Evolutionary conservation across 2,888 invertebrate genomes (phyloP).

Genomic region (Idaea straminata): DNA sequence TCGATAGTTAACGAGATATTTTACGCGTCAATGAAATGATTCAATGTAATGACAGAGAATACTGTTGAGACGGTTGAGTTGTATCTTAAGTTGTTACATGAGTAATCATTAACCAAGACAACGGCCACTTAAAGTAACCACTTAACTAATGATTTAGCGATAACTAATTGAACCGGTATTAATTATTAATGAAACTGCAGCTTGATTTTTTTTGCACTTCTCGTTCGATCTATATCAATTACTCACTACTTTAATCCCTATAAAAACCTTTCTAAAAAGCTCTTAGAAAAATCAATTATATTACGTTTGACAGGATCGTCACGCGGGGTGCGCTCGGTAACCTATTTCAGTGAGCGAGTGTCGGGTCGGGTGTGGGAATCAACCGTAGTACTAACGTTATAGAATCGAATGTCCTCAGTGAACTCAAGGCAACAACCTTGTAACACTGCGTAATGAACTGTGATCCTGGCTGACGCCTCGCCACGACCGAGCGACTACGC

Average conservation of each 20-base stretch:
- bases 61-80: background rate
- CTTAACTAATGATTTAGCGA: constrained; percentile 1
- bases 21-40: background rate
- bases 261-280: constrained; percentile 40
- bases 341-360: constrained; percentile 38
- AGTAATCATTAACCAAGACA: too few relatives aligned
- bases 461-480: constrained; percentile 54
- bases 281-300: constrained; percentile 64
- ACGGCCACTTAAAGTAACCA: background rate
- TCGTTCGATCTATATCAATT: constrained; percentile 16
- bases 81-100: background rate
- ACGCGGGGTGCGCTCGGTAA: constrained; percentile 64
- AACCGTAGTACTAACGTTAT: constrained; percentile 32
- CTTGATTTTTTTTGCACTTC: background rate
- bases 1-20: background rate
- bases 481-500: constrained; percentile 58
- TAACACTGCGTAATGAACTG: constrained; percentile 70
- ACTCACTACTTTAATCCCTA: constrained; percentile 19
- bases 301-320: constrained; percentile 56
- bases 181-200: constrained; percentile 18
- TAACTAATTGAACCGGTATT: constrained; percentile 17
- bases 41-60: background rate
- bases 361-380: constrained; percentile 16
- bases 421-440: constrained; percentile 41
- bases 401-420: constrained; percentile 39